Evolutionary conservation across 2,888 invertebrate species (phyloP).

Genomic region (Sphaerophoria rueppellii): DNA sequence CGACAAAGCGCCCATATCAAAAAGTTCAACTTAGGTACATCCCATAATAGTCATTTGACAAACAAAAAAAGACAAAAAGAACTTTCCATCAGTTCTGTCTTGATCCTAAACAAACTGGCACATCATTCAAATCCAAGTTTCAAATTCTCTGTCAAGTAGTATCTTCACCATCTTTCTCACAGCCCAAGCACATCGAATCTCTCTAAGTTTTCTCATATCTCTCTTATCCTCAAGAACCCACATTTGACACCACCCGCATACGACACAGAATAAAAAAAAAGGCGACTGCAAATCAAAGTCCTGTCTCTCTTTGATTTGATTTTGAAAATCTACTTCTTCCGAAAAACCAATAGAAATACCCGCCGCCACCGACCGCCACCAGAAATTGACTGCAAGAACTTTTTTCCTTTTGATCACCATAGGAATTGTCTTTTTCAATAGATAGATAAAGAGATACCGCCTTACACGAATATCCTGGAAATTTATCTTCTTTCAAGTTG

Average conservation of each 20-base stretch:
- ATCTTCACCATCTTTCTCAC: background rate
- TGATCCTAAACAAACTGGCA: slow-evolving; percentile 37
- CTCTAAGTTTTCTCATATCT: background rate
- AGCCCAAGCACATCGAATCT: background rate
- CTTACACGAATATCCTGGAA: slow-evolving; percentile 24
- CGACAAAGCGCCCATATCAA: too few species aligned
- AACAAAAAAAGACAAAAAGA: background rate
- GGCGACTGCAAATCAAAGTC: slow-evolving; percentile 63
- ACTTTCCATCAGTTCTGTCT: too few species aligned
- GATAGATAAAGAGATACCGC: background rate
- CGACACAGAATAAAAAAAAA: slow-evolving; percentile 12
- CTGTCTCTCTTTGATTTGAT: slow-evolving; percentile 60
- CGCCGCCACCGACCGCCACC: slow-evolving; percentile 6
- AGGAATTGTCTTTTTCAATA: slow-evolving; percentile 50
- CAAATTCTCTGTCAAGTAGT: slow-evolving; percentile 23
- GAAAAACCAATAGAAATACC: slow-evolving; percentile 13
- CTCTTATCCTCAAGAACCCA: slow-evolving; percentile 48
- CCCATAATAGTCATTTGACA: too few species aligned
- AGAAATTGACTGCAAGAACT: slow-evolving; percentile 62
- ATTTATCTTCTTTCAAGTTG: slow-evolving; percentile 58
- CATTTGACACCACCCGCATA: slow-evolving; percentile 67
- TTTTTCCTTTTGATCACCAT: slow-evolving; percentile 61
- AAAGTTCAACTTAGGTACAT: too few species aligned
- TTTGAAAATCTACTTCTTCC: slow-evolving; percentile 45
- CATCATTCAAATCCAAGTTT: slow-evolving; percentile 49